Evolutionary conservation across 2,888 invertebrate species (phyloP).

Genomic region (Macrophya annulata): DNA sequence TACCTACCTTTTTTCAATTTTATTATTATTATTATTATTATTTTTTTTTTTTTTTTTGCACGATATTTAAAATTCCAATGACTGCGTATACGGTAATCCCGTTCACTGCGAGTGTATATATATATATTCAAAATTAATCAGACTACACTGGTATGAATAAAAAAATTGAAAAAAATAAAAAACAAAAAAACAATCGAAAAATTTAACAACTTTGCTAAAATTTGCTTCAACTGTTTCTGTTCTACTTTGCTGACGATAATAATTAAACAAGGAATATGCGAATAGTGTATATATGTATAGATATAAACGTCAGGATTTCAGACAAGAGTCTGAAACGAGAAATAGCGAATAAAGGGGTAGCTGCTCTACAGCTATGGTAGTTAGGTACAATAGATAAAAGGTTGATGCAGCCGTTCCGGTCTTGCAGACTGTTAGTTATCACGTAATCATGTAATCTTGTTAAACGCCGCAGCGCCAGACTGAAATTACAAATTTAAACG

Average conservation of each 20-base stretch:
- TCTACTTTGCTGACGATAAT: not conserved
- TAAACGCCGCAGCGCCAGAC: conserved; percentile 65
- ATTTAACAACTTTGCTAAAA: not conserved
- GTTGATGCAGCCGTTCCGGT: conserved; percentile 23
- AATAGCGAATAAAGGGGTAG: conserved; percentile 16
- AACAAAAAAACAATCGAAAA: not conserved
- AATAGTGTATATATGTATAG: not conserved
- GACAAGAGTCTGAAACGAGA: conserved; percentile 8
- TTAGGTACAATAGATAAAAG: conserved; percentile 32
- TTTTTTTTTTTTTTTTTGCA: not conserved
- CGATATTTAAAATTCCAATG: not conserved
- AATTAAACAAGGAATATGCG: not conserved
- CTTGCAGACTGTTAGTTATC: conserved; percentile 65
- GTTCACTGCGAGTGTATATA: too few relatives aligned
- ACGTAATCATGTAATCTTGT: conserved; percentile 69
- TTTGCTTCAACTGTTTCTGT: not conserved
- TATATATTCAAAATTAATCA: conserved; percentile 4
- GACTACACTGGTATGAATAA: not conserved
- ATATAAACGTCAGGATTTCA: not conserved
- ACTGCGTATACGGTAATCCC: too few relatives aligned
- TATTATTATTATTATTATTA: not conserved
- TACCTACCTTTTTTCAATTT: not conserved
- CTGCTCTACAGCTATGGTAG: not conserved
- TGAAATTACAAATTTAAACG: conserved; percentile 67
- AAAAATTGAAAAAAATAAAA: not conserved